Percentiles rank a stretch among this genome's conserved stretches.
phyloP scores from a whole-genome alignment of 1,140 invertebrate species.

The Gerris buenoi region DNA sequence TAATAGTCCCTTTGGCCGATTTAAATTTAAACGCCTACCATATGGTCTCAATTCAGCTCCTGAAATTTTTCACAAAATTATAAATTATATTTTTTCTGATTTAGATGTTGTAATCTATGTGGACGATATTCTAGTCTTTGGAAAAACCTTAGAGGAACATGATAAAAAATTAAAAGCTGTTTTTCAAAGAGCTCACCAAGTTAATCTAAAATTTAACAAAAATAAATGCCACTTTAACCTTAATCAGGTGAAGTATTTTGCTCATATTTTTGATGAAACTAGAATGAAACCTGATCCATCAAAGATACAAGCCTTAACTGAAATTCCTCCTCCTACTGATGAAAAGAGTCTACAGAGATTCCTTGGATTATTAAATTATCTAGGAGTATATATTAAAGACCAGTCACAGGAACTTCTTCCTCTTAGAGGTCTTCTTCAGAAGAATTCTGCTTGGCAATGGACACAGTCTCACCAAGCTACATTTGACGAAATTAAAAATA shows the following conservation, averaged over 20 bases:
- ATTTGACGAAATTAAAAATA: neutral
- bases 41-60: too few species aligned
- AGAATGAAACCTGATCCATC: neutral
- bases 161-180: neutral
- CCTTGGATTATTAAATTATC: neutral
- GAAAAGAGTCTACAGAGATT: neutral
- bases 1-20: too few species aligned
- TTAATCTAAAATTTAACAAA: neutral
- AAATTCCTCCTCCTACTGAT: neutral
- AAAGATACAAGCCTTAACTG: neutral
- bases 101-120: neutral
- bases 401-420: neutral
- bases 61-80: too few species aligned
- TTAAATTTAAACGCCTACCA: too few species aligned
- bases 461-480: neutral
- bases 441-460: neutral
- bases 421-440: neutral
- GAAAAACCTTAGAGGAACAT: neutral
- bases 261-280: neutral
- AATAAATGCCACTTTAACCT: neutral
- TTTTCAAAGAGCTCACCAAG: neutral
- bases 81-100: too few species aligned
- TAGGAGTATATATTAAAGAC: neutral
- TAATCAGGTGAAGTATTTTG: neutral
- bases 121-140: neutral